phyloP scores from a whole-genome alignment of 2,113 vertebrate species.

The Archocentrus centrarchus region DNA sequence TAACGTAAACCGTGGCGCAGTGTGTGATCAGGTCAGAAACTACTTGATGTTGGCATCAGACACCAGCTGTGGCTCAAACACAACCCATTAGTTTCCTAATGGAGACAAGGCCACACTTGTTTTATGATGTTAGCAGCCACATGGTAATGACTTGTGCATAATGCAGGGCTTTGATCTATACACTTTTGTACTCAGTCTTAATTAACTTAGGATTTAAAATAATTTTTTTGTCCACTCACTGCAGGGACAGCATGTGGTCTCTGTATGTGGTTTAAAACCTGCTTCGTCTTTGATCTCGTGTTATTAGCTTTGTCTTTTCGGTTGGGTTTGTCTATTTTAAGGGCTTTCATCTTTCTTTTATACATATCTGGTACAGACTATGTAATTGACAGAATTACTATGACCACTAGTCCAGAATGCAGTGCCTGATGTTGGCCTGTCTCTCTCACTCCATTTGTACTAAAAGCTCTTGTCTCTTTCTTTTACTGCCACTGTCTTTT shows the following conservation, averaged over 20 bases:
- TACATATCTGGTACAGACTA: neutral
- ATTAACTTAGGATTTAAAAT: slow-evolving; percentile 51
- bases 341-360: slow-evolving; percentile 16
- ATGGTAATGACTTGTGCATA: slow-evolving; percentile 59
- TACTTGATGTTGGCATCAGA: slow-evolving; percentile 51
- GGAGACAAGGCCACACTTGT: slow-evolving; percentile 49
- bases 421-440: neutral
- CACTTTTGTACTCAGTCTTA: slow-evolving; percentile 35
- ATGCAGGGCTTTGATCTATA: slow-evolving; percentile 60
- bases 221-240: slow-evolving; percentile 37
- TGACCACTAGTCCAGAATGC: neutral
- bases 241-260: neutral
- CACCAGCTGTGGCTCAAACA: slow-evolving; percentile 68
- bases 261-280: neutral
- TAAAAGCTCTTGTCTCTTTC: slow-evolving; percentile 20
- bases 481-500: slow-evolving; percentile 25
- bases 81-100: slow-evolving; percentile 66
- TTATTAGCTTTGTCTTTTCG: slow-evolving; percentile 9
- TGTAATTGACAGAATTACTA: slow-evolving; percentile 8
- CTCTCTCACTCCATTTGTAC: slow-evolving; percentile 36
- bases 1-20: slow-evolving; percentile 28
- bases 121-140: slow-evolving; percentile 53
- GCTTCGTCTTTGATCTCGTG: slow-evolving; percentile 39
- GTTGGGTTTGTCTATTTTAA: slow-evolving; percentile 12
- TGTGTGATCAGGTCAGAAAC: slow-evolving; percentile 48